Base-by-base conservation (phyloP, 2,113 vertebrate species). In the Zonotrichia leucophrys region DNA sequence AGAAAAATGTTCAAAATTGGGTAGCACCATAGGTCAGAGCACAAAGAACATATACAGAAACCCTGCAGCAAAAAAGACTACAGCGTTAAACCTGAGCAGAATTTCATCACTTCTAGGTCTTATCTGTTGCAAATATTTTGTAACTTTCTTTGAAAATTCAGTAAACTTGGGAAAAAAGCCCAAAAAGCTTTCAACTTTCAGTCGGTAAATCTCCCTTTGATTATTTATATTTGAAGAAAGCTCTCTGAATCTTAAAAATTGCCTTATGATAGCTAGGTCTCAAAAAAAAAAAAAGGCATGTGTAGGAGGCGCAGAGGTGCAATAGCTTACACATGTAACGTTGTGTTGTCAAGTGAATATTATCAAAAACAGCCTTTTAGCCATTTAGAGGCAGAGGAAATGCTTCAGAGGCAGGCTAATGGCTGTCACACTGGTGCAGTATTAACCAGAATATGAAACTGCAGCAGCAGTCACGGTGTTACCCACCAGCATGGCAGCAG, bases 161-260 rank as follows among this genome's bases (percentile, higher is more conserved):
- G 23, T 92, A 95, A 74, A 33, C 28, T 66, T 67, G n/a, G 17
- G 7, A 63, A 41, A 60, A 77, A 70, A 21, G 1, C 0, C 13
- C 10, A 2, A 68, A 50, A 66, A 50, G 0, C 13, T 31, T 86
- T 64, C 52, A 89, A 35, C 5, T 74, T 94, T 76, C 59, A 60
- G 59, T 67, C 77, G 76, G 63, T 4, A 80, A 78, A 72, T 70
- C 27, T 80, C 33, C 24, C 24, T 55, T 87, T 77, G 44, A 72
- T 80, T 86, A 84, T 82, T 89, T 80, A 41, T 90, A 91, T 49
- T 66, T 69, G 83, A 92, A 89, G 58, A 87, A 87, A 77, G 44
- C 47, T 74, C 37, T 52, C 67, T 88, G 62, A 78, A 79, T 92
- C 84, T 91, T 89, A 76, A 87, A 92, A 96, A 95, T 56, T 78